Base-by-base conservation (phyloP, 2,888 invertebrate species). In the Catocala sponsa region DNA sequence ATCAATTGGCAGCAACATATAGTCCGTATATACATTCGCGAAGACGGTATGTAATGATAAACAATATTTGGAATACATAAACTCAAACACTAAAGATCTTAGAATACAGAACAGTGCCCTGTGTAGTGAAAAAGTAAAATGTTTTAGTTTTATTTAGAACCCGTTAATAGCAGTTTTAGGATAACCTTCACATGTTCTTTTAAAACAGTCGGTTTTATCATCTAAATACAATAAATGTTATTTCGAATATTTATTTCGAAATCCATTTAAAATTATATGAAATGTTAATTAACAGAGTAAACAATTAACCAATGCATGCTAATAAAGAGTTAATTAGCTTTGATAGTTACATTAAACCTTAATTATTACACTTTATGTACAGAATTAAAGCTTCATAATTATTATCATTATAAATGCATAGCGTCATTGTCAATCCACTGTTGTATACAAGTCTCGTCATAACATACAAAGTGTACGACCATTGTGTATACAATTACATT, bases 21-120 rank as follows among this genome's bases (percentile, higher is more conserved):
- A 60, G 59, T 48, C 48, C 68, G 68, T 62, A 68, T 15, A 48
- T 11, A 52, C 41, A 55, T 32, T 63, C 59, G 68, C 56, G 44
- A 49, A 61, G 63, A 58, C 41, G 9, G 42, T 42, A 53, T 63
- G 51, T 63, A 56, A 75, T 54, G 52, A 65, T 68, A 65, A 71
- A 72, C 64, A 65, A 49, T 61, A 63, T 47, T 35, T 15, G 46
- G 53, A 32, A 59, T 67, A 63, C 55, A 74, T 44, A 63, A 64
- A 59, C 55, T 13, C 32, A 48, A 63, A 38, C 60, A 47, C 6
- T 51, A 65, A 61, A 51, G 47, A n/a, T 59, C 9, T 38, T 49
- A 46, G 32, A 49, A 59, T 59, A 65, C 54, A 64, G 41, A 70
- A 63, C 47, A 66, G 38, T 54, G 43, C 54, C 55, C 59, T 76